Evolutionary conservation across 2,797 vertebrate species (phyloP).

Genomic region (Hoplostethus mediterraneus): DNA sequence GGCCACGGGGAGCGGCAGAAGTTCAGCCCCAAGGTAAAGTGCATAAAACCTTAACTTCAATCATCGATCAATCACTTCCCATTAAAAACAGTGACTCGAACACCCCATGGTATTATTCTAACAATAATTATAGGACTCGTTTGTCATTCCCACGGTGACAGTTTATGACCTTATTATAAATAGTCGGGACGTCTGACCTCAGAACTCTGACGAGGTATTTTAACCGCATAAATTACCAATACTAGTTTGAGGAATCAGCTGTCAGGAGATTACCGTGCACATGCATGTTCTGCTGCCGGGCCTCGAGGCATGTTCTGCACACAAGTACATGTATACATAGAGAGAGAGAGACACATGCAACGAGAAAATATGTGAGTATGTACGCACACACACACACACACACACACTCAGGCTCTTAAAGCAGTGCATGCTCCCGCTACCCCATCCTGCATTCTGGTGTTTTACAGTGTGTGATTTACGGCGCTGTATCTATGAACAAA

Average conservation of each 20-base stretch:
- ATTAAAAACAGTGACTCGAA: slow-evolving; percentile 50
- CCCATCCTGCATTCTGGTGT: slow-evolving; percentile 84
- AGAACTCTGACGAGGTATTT: slow-evolving; percentile 84
- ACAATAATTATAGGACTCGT: slow-evolving; percentile 54
- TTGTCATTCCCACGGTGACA: slow-evolving; percentile 54
- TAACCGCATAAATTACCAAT: slow-evolving; percentile 83
- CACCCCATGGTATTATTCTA: slow-evolving; percentile 44
- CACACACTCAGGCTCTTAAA: slow-evolving; percentile 81
- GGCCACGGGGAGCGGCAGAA: slow-evolving; percentile 87
- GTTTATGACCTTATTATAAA: slow-evolving; percentile 83
- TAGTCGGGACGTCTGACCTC: slow-evolving; percentile 86
- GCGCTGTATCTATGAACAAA: slow-evolving; percentile 87
- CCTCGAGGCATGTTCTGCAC: slow-evolving; percentile 74
- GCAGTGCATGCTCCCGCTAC: slow-evolving; percentile 82
- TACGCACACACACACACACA: slow-evolving; percentile 20
- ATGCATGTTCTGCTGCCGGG: slow-evolving; percentile 19
- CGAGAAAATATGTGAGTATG: slow-evolving; percentile 43
- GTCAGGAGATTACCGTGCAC: slow-evolving; percentile 38
- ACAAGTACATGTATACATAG: slow-evolving; percentile 49
- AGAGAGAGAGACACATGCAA: slow-evolving; percentile 46
- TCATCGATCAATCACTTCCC: slow-evolving; percentile 86
- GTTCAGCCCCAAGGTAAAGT: slow-evolving; percentile 91
- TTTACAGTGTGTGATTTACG: slow-evolving; percentile 92
- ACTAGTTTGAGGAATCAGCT: slow-evolving; percentile 38
- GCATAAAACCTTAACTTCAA: slow-evolving; percentile 88